Evolutionary conservation across 2,888 invertebrate species (phyloP), one percentile per base, ranked within the genome.

Genomic region (Chirona hameri): DNA sequence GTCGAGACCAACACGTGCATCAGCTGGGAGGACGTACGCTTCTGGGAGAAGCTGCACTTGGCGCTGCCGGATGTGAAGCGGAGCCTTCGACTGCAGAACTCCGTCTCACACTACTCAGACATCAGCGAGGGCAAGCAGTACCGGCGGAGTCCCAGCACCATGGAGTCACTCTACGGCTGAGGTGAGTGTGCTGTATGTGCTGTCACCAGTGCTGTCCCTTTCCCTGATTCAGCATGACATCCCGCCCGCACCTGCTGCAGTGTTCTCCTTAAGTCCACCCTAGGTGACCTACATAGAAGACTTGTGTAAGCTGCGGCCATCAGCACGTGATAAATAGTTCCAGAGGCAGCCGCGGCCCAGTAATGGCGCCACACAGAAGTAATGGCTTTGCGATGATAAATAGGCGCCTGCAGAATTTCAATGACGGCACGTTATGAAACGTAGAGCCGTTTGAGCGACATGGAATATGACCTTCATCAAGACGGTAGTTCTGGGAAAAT

Each of bases 1-100:
- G 90, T 97, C 85, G 94, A 95, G 88, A 94, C 94, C 83, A 93
- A 95, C 87, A 72, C 31, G 29, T 91, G 94, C 82, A 91, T 97
- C 84, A 91, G 93, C 86, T 95, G 95, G 93, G 94, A 94, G 86
- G 96, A 97, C 88, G 94, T 94, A 86, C 91, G 95, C 87, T 98
- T 98, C 90, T 97, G 97, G 96, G 96, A 97, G 88, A 93, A 96
- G 86, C 90, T 98, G 84, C 92, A 94, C 87, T 96, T 95, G 88
- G 94, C 94, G 83, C 89, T 96, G 86, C 95, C 95, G 60, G 94
- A 95, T 87, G 93, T 94, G 85, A 90, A 31, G 27, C 83, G 46
- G 46, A 81, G 81, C 29, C 18, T 0, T 2, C 84, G 48, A 24
- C 10, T 46, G 24, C n/a, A n/a, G n/a, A 5, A 48, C 79, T 79